Base-by-base conservation (phyloP, 2,888 invertebrate species). In the Tenthredo livida region DNA sequence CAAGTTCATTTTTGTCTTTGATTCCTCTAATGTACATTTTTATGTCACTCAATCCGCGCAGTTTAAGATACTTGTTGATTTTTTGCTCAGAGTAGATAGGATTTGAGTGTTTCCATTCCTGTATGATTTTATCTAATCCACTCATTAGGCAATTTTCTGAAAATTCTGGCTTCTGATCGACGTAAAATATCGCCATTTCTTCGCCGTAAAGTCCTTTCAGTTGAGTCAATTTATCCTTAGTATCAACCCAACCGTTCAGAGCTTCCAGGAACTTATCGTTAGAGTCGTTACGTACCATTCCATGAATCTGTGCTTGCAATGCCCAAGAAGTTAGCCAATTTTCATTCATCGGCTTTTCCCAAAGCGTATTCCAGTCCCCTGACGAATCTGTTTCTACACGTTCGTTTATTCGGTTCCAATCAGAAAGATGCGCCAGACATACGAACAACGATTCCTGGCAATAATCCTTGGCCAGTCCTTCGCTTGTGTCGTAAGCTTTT, bases 321-420 rank as follows among this genome's bases (percentile, higher is more conserved):
- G 95, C 93, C 93, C 95, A 95, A 0, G 96, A 95, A 40, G 95
- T 89, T n/a, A 95, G 89, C 90, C 94, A 94, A 86, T 94, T 93
- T 86, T 93, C 92, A 86, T 93, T 93, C 91, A 93, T 94, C 77
- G 92, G 91, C 43, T 93, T 91, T 6, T 93, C 90, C 95, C 95
- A 95, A 25, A 95, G 90, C 21, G 91, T 89, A 2, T 93, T 90
- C 40, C 94, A 89, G 37, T 93, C 89, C 12, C 89, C 87, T 2
- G 93, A 90, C 33, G 94, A 90, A 29, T 93, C 90, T 0, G 89
- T 88, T 9, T 91, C 87, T 9, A 94, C 92, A 3, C 92, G 90
- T 0, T 88, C 85, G 29, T 94, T 94, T 21, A 96, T 92, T 40
- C 94, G 91, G 10, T 94, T 92, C 96, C 96, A 97, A 77, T 95